Conservation (phyloP, 2,888 invertebrate genomes). For the Pecten maximus region DNA sequence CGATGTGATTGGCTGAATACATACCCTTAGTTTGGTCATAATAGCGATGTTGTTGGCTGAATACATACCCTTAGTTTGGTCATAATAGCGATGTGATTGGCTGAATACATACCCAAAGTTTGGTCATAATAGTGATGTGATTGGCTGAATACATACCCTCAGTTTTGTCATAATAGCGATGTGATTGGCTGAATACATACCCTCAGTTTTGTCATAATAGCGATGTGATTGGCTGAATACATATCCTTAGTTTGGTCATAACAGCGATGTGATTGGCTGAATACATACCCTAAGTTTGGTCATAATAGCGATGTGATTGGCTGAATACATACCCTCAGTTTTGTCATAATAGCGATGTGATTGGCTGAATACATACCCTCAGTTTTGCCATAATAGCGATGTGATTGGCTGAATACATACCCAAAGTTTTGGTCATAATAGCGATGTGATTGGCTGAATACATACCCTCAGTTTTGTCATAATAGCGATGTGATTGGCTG, state of each 20-base stretch:
- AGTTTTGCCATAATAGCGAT: not conserved
- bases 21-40: not conserved
- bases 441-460: not conserved
- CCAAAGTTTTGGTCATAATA: not conserved
- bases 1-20: not conserved
- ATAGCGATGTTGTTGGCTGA: not conserved
- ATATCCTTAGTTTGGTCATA: not conserved
- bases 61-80: not conserved
- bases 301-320: not conserved
- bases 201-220: not conserved
- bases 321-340: not conserved
- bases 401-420: not conserved
- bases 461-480: not conserved
- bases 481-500: too few species aligned
- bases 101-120: not conserved
- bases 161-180: too few species aligned
- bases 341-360: too few species aligned
- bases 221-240: not conserved
- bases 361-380: not conserved
- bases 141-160: not conserved
- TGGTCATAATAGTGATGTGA: not conserved
- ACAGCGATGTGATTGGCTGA: too few species aligned
- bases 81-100: not conserved
- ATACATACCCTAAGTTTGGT: not conserved
- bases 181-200: not conserved